Base-by-base conservation (phyloP, 2,113 vertebrate species). In the Apodemus speciosus region DNA sequence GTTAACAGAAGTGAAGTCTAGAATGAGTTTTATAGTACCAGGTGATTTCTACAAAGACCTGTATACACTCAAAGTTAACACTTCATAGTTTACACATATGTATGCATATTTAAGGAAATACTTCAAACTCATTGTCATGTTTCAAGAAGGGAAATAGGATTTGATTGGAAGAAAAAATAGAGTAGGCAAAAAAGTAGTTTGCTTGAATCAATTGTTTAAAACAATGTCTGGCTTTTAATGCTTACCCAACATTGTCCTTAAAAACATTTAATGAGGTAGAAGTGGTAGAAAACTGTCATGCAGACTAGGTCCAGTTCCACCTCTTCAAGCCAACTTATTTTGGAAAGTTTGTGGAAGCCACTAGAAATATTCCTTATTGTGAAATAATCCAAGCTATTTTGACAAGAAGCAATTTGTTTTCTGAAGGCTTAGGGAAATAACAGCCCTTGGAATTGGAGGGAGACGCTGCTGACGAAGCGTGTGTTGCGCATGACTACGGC, bases 351-450 rank as follows among this genome's bases (percentile, higher is more conserved):
- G 20, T 58, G 49, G 75, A 89, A 60, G 69, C 32, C 77, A 76
- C 51, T 21, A 76, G 60, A 80, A 89, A 32, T 13, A 7, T 72
- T 85, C 38, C 51, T 38, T 43, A 43, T 46, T 85, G 35, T 60
- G 75, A 91, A 93, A 40, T 64, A 85, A 79, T 96, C 46, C 79
- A 84, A 95, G 96, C 90, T 83, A 91, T 95, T 96, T 91, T 95
- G 85, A 97, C 96, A 97, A 94, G 85, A 79, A 96, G 93, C 83
- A 95, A 96, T 53, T 96, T 71, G 84, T 89, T 97, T 98, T 96
- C 95, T 88, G 92, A 96, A 94, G 96, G 96, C 89, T 97, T 96
- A 96, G 93, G 94, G 95, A 95, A 97, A 97, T 97, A 86, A 72
- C 94, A 11, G 30, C 85, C 92, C 64, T 89, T 90, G 60, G 46